Evolutionary conservation across 1,140 invertebrate species (phyloP).

Genomic region (Drosophila murphyi): DNA sequence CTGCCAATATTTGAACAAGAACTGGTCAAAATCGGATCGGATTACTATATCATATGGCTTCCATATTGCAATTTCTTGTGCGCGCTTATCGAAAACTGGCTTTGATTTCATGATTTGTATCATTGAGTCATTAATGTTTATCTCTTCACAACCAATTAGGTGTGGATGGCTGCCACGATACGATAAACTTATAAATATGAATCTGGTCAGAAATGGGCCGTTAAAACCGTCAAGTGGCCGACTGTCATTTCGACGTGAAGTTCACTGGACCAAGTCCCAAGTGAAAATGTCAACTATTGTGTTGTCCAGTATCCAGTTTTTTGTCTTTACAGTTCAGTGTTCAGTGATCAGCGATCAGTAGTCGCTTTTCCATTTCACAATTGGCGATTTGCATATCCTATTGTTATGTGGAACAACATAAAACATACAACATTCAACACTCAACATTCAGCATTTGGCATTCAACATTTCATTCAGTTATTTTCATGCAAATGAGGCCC

Average conservation of each 20-base stretch:
- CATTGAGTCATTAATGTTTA: not conserved
- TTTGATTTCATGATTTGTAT: no score
- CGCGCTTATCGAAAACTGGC: no score
- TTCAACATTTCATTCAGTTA: not conserved
- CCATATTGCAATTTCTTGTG: no score
- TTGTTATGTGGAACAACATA: not conserved
- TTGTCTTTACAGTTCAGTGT: no score
- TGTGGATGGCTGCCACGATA: not conserved
- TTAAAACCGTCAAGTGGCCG: slow-evolving; percentile 6
- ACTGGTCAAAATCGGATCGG: no score
- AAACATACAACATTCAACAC: no score
- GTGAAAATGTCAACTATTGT: no score
- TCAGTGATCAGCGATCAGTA: not conserved
- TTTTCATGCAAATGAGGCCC: not conserved
- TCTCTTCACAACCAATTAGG: slow-evolving; percentile 29
- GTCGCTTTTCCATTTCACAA: not conserved
- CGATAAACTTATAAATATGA: not conserved
- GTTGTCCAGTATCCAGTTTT: no score
- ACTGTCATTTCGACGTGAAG: slow-evolving; percentile 8
- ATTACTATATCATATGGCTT: no score
- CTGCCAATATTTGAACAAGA: no score
- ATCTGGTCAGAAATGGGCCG: slow-evolving; percentile 19
- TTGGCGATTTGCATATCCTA: not conserved
- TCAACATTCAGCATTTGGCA: not conserved
- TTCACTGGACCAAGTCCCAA: slow-evolving; percentile 9